These are phyloP conservation scores for Diadumene lineata DNA, from an alignment of 92 coral and sea anemone species.

Conservation along the genomic window DNA sequence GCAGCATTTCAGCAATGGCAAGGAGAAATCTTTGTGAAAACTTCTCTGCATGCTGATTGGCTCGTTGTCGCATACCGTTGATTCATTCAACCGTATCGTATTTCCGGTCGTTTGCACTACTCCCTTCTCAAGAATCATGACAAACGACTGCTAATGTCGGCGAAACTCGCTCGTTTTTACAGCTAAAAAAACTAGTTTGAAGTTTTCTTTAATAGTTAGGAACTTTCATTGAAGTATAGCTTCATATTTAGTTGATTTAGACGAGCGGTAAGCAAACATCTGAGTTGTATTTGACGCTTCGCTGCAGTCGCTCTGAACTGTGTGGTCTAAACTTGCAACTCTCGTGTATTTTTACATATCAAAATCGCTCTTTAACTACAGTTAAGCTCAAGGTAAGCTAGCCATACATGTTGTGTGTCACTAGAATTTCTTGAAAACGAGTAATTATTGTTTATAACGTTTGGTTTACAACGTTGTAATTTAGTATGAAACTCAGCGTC, in stretches of 20 bases:
- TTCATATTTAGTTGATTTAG: neutral
- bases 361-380: neutral
- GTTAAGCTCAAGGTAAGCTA: neutral
- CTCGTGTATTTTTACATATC: neutral
- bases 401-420: neutral
- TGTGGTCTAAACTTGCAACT: neutral
- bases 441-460: conserved; percentile 2
- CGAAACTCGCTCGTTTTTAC: conserved; percentile 4
- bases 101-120: conserved; percentile 71
- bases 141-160: conserved; percentile 28
- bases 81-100: conserved; percentile 65
- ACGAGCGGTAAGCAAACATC: conserved; percentile 15
- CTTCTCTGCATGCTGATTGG: conserved; percentile 55
- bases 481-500: neutral
- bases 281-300: conserved; percentile 15
- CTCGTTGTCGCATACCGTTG: conserved; percentile 55
- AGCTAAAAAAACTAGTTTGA: conserved; percentile 16
- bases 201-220: neutral
- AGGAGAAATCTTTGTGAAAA: conserved; percentile 67
- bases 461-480: conserved; percentile 1
- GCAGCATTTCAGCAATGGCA: conserved; percentile 40
- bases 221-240: conserved; percentile 9
- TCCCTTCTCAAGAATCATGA: conserved; percentile 36
- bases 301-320: conserved; percentile 19
- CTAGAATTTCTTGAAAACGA: neutral